Conservation (phyloP, 2,113 vertebrate species). For the Gallinago jamesoni region DNA sequence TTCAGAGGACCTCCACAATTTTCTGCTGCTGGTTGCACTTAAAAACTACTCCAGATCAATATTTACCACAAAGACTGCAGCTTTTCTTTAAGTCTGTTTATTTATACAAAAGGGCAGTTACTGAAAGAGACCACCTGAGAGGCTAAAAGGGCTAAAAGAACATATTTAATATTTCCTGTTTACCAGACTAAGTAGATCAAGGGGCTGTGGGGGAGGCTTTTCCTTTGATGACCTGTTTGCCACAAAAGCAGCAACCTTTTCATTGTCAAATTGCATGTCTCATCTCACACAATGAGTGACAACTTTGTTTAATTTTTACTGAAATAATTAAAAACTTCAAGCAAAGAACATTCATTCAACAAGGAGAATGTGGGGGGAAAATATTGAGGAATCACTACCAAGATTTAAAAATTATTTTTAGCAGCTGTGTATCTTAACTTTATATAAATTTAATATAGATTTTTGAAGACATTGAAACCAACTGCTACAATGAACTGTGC, state of each 20-base stretch:
- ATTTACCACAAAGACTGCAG: slow-evolving; percentile 36
- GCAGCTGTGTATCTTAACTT: not conserved
- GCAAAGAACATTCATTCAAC: not conserved
- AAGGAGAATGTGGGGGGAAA: not conserved
- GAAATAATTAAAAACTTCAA: not conserved
- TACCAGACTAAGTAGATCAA: not conserved
- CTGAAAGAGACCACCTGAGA: slow-evolving; percentile 41
- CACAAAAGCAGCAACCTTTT: not conserved
- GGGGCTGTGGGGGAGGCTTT: not conserved
- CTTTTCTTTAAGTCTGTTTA: slow-evolving; percentile 29
- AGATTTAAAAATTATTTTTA: not conserved
- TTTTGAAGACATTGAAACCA: not conserved
- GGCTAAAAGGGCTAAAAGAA: slow-evolving; percentile 9
- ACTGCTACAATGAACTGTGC: not conserved
- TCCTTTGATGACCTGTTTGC: not conserved
- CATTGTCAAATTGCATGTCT: not conserved
- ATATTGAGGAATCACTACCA: not conserved
- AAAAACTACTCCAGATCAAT: slow-evolving; percentile 40
- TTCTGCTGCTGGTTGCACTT: not conserved
- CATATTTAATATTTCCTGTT: slow-evolving; percentile 30
- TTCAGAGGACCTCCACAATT: slow-evolving; percentile 5
- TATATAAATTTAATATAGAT: not conserved
- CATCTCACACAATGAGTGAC: not conserved
- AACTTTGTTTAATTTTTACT: not conserved
- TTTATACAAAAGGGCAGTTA: slow-evolving; percentile 12